Base-by-base conservation (phyloP, 2,888 invertebrate genomes). In the Thera britannica region DNA sequence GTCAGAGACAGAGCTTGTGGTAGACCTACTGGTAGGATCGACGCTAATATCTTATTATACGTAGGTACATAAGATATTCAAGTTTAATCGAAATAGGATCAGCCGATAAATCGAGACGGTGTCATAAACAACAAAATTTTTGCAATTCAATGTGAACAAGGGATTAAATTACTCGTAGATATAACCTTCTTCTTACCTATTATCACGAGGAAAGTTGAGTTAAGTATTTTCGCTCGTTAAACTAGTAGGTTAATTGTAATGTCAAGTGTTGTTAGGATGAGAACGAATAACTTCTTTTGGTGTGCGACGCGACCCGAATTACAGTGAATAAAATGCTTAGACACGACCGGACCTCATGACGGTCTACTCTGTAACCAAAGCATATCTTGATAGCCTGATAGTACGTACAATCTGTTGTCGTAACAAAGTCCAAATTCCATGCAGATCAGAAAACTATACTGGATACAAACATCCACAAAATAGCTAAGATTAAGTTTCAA, bases 261-360 rank as follows among this genome's bases (percentile, higher is more conserved):
- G 62, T 51, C 58, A 54, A 66, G 57, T 34, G 38, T 1, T 35
- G 62, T 55, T 38, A 23, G 9, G 41, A 38, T 58, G 59, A 63
- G 57, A 57, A 59, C 38, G 62, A 61, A 44, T 63, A 63, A 63
- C 59, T 38, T 63, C 23, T 67, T 51, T 9, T 63, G 57, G 48
- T 57, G 57, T 65, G 52, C 57, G 73, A 69, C 67, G 55, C 57
- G 73, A 67, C 71, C 71, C 59, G 65, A 70, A 73, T 72, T 69
- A 70, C 67, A 44, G 58, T 62, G 38, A 62, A 67, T 67, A 61
- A 69, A 73, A 67, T 69, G 49, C 46, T 62, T 57, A 58, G 58
- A 49, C 62, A 60, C 58, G 54, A 63, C 61, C 61, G 54, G 35
- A 61, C 46, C 23, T 23, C 23, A 23, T 23, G 23, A 1, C 23